Conservation (phyloP, 2,888 invertebrate genomes). For the Polyploca ridens region DNA sequence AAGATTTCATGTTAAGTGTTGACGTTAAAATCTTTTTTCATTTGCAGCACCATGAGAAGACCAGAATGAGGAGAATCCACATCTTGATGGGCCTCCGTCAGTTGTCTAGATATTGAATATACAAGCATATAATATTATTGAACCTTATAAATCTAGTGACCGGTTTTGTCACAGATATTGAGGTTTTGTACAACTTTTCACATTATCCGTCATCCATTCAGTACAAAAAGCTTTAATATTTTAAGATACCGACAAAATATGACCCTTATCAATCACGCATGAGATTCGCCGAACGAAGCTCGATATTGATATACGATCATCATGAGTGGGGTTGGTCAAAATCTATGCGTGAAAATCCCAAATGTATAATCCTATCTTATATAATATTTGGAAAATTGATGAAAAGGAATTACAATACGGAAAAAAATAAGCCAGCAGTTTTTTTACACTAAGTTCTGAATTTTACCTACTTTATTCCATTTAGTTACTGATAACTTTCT, state of each 20-base stretch:
- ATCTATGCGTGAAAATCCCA: not conserved
- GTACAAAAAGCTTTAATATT: constrained; percentile 11
- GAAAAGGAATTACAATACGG: not conserved
- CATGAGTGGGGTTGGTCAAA: not conserved
- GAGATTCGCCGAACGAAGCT: not conserved
- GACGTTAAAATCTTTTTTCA: too few species aligned
- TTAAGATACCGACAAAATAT: constrained; percentile 5
- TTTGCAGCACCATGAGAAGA: too few species aligned
- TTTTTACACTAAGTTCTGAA: too few species aligned
- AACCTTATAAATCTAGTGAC: too few species aligned
- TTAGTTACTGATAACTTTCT: not conserved
- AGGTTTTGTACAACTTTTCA: too few species aligned
- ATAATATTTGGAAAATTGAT: not conserved
- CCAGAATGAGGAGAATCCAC: too few species aligned
- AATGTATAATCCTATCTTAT: not conserved
- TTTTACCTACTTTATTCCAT: not conserved
- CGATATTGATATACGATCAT: constrained; percentile 6
- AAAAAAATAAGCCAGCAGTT: too few species aligned
- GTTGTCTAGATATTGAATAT: too few species aligned
- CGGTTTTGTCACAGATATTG: too few species aligned
- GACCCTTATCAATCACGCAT: not conserved
- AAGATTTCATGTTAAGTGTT: too few species aligned
- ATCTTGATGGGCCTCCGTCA: too few species aligned
- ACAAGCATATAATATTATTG: too few species aligned
- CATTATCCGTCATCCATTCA: not conserved